phyloP scores from a whole-genome alignment of 2,113 vertebrate genomes.

The Trochalopteron elliotii region DNA sequence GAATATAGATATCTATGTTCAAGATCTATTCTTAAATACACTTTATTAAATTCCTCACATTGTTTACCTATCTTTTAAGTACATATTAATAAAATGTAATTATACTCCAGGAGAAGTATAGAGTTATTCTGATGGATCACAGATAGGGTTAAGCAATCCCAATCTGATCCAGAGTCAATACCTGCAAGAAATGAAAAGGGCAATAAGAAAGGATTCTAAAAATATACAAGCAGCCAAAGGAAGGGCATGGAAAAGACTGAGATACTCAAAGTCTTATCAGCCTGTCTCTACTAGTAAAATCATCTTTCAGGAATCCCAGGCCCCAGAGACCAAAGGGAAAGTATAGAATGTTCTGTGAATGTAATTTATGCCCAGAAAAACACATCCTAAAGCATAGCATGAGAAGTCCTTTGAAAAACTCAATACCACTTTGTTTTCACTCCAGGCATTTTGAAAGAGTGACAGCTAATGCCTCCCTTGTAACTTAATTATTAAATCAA shows the following conservation, averaged over 20 bases:
- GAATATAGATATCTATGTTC: background rate
- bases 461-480: background rate
- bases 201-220: background rate
- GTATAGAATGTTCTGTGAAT: background rate
- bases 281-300: background rate
- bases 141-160: background rate
- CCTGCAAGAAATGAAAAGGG: background rate
- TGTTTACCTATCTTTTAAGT: background rate
- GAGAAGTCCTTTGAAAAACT: background rate
- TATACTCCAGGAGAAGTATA: background rate
- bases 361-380: background rate
- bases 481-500: background rate
- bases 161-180: background rate
- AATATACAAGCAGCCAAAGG: background rate
- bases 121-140: background rate
- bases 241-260: background rate
- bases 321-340: rapidly evolving
- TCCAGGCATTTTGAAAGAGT: background rate
- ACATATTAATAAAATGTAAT: background rate
- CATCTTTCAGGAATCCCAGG: background rate
- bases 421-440: background rate
- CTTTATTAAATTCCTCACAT: background rate
- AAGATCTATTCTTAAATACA: background rate
- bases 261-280: background rate
- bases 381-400: background rate